Base-by-base conservation (phyloP, 1,140 invertebrate genomes). In the Ridgeia piscesae region DNA sequence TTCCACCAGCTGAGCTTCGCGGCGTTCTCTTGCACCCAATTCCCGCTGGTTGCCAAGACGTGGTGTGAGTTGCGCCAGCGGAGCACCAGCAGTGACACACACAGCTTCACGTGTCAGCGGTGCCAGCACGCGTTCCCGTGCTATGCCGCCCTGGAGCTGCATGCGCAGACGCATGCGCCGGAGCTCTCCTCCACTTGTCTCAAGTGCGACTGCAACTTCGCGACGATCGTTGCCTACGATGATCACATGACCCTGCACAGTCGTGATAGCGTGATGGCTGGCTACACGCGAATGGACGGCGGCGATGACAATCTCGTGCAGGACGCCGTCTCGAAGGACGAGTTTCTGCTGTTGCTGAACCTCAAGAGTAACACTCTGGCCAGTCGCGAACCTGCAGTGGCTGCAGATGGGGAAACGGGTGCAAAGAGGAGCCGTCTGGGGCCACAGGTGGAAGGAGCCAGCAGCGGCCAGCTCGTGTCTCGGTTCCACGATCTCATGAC, bases 1-100 rank as follows among this genome's bases (percentile, higher is more conserved):
- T 98, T 97, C 94, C 96, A 97, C 91, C 97, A 98, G 95, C 95
- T 98, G n/a, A 97, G 97, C 6, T 98, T 98, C 94, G 97, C 97
- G 0, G 97, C 98, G 94, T 98, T 98, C 94, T 97, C 98, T 0
- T 97, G 97, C 35, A 96, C 97, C 89, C 98, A 98, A 94, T 98
- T 98, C 94, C 97, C 98, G 0, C 96, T 97, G 58, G 98, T 98
- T 90, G 97, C 98, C 0, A 97, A 97, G 92, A 96, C 97, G 17
- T 96, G 97, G 88, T 98, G 97, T 95, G 98, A 98, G 94, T 96
- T 97, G 89, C 97, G 97, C 92, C 93, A 97, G 0, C 97, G 97
- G 92, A 96, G 97, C 93, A 96, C 97, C 0, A 96, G 97, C 11
- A 97, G 96, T 6, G 96, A 97, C 58, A 96, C 96, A 33, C 96